Conservation (phyloP, 2,888 invertebrate species). For the Ganaspis brasiliensis region DNA sequence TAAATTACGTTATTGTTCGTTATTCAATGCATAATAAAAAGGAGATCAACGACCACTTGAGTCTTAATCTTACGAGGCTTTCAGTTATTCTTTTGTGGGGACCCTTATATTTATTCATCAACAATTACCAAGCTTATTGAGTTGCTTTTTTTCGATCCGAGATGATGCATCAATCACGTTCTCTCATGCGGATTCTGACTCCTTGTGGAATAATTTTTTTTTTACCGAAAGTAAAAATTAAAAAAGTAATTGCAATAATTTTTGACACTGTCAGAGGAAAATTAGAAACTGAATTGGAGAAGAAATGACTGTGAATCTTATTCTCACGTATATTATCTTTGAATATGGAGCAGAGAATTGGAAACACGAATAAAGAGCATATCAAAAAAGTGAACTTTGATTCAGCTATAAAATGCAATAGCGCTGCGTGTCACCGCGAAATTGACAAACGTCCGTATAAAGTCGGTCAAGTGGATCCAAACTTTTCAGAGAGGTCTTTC, state of each 20-base stretch:
- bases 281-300: no score
- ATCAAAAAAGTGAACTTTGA: slow-evolving; percentile 1
- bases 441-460: slow-evolving; percentile 67
- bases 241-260: no score
- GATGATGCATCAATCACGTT: slow-evolving; percentile 51
- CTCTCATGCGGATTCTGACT: slow-evolving; percentile 46
- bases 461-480: slow-evolving; percentile 74
- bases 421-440: slow-evolving; percentile 59
- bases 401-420: slow-evolving; percentile 24
- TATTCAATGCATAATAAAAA: slow-evolving; percentile 57
- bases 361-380: background rate
- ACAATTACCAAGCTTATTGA: slow-evolving; percentile 74
- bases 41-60: slow-evolving; percentile 55
- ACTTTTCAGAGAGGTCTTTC: slow-evolving; percentile 59
- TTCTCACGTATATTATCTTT: no score
- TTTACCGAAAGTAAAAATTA: no score
- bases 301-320: no score
- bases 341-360: background rate
- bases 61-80: slow-evolving; percentile 65
- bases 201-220: no score
- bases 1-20: no score
- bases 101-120: slow-evolving; percentile 79
- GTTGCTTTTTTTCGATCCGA: slow-evolving; percentile 58
- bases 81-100: slow-evolving; percentile 72
- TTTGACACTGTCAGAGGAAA: no score